Evolutionary conservation across 2,888 invertebrate genomes (phyloP).

Genomic region (Melinopterus prodromus): DNA sequence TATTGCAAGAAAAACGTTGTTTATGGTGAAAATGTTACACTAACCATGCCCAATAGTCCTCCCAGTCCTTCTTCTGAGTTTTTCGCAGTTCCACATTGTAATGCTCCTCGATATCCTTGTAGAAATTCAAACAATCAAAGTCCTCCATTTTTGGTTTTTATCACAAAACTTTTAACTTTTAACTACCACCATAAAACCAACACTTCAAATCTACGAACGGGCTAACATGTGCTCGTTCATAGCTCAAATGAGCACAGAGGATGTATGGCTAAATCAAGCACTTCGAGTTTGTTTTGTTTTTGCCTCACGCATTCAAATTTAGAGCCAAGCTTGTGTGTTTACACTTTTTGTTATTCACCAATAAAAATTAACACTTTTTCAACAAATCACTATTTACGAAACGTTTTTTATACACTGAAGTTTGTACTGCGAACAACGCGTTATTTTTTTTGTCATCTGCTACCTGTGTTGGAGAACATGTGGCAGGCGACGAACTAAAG

Average conservation of each 20-base stretch:
- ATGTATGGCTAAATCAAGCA: too few relatives aligned
- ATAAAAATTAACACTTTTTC: background rate
- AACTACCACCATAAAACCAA: conserved; percentile 23
- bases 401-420: background rate
- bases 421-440: background rate
- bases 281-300: too few relatives aligned
- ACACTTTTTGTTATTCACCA: too few relatives aligned
- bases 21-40: conserved; percentile 38
- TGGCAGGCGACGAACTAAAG: background rate
- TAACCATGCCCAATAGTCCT: conserved; percentile 59
- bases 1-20: too few relatives aligned
- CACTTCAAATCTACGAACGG: background rate
- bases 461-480: background rate
- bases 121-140: conserved; percentile 46
- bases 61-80: conserved; percentile 49
- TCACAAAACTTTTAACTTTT: background rate
- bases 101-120: conserved; percentile 54
- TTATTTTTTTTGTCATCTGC: background rate
- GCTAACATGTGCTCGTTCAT: too few relatives aligned
- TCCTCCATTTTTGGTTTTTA: conserved; percentile 19
- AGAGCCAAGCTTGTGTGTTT: too few relatives aligned
- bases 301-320: too few relatives aligned
- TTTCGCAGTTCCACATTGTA: conserved; percentile 52
- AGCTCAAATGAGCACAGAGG: too few relatives aligned
- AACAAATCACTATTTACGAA: background rate